Percentiles rank a stretch among this genome's conserved stretches.
Evolutionary conservation across 2,888 invertebrate genomes (phyloP).

Genomic region (Leptopilina drosophilae): DNA sequence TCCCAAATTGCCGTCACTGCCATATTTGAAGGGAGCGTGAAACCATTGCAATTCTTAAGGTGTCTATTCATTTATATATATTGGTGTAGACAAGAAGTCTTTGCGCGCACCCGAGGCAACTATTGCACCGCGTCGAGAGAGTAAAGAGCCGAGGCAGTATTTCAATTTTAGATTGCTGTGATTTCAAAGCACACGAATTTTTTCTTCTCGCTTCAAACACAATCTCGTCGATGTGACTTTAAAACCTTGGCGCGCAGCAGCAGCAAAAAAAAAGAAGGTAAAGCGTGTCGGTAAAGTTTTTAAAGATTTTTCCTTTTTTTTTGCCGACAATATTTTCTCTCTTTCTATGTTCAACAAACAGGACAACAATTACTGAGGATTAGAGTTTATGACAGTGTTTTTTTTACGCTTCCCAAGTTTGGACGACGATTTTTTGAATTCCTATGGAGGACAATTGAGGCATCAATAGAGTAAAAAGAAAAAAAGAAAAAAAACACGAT

Average conservation of each 20-base stretch:
- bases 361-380: constrained; percentile 27
- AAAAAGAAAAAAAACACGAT: constrained; percentile 6
- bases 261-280: background rate
- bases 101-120: constrained; percentile 34
- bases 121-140: constrained; percentile 17
- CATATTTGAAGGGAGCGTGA: constrained; percentile 38
- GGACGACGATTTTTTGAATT: constrained; percentile 12
- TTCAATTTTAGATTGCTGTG: constrained; percentile 35
- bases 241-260: background rate
- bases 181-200: constrained; percentile 27
- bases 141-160: constrained; percentile 18
- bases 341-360: background rate
- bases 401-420: background rate
- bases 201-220: constrained; percentile 1
- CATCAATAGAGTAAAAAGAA: background rate
- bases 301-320: background rate
- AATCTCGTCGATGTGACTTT: constrained; percentile 13
- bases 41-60: constrained; percentile 31
- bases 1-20: background rate
- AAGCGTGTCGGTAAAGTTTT: constrained; percentile 24
- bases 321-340: constrained; percentile 7
- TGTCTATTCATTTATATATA: constrained; percentile 30
- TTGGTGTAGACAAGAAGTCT: constrained; percentile 15
- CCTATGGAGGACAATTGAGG: constrained; percentile 2
- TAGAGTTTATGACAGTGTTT: constrained; percentile 25